Base-by-base conservation (phyloP, 1,140 invertebrate species). In the Tetranychus cinnabarinus region DNA sequence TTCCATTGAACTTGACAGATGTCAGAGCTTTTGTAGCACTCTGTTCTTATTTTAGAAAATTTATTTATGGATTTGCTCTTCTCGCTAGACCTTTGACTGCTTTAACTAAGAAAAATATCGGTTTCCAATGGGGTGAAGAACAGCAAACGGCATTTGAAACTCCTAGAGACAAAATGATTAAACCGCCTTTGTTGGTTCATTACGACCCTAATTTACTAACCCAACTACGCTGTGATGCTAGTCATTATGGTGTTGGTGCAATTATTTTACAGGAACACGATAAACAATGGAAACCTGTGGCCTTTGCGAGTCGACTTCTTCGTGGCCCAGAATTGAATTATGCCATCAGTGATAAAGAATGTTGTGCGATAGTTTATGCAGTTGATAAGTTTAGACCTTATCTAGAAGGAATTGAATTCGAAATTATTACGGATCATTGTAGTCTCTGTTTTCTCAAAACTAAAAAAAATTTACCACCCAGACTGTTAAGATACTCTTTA, bases 31-130 rank as follows among this genome's bases (percentile, higher is more conserved):
- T 64, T 37, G 36, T 66, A n/a, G 65, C 62, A 3, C 37, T 63
- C 5, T 58, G 45, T 13, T 37, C 35, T 33, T 66, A 58, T 23
- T 66, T 62, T 56, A 56, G 65, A 48, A 54, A 39, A 54, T 65
- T 65, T 37, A 60, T 65, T 68, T 15, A 42, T 35, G 56, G 70
- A 56, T 69, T 71, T 36, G 69, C 72, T 5, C 55, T 62, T 15
- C 56, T 71, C 33, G 65, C 71, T 36, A 59, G 62, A 31, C 56
- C 56, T 5, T 37, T 57, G 33, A 57, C 56, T 33, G 31, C 6
- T n/a, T 33, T 57, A 13, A 57, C 56, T 6, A 57, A n/a, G n/a
- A 57, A 57, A 37, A 33, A 57, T 6, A 37, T 37, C 10, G 15
- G 15, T 13, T 57, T 57, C 33, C 3, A 33, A 5, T 57, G 56